These are phyloP conservation scores for Pantherophis guttatus DNA, from an alignment of 2,113 vertebrate species.

Conservation along the genomic window DNA sequence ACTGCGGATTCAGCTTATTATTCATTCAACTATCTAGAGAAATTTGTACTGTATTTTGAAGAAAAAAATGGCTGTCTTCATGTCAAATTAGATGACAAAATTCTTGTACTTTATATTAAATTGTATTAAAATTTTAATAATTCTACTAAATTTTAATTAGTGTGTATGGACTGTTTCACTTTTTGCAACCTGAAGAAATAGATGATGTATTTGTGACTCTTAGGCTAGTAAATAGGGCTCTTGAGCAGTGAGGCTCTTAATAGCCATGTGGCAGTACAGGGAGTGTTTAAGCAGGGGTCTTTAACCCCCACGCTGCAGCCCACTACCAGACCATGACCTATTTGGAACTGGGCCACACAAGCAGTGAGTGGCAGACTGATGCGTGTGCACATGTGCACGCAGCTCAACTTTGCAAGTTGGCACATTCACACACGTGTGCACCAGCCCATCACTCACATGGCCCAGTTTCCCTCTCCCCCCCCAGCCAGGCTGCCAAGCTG, in stretches of 20 bases:
- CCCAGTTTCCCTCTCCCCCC: not conserved
- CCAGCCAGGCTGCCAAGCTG: not conserved
- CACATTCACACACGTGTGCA: not conserved
- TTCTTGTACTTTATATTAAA: not conserved
- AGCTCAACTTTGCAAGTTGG: not conserved
- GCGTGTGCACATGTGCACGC: accelerated
- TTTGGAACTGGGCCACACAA: not conserved
- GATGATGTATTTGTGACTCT: not conserved
- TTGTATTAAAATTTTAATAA: not conserved
- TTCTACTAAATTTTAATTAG: not conserved
- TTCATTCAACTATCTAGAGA: not conserved
- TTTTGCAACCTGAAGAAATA: not conserved
- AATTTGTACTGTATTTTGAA: not conserved
- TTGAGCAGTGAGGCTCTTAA: not conserved
- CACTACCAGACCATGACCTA: not conserved
- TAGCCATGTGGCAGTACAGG: not conserved
- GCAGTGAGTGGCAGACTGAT: too few species aligned
- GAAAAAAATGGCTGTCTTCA: not conserved
- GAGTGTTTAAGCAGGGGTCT: not conserved
- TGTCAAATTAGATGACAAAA: not conserved
- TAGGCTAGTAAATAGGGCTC: not conserved
- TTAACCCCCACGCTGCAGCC: too few species aligned
- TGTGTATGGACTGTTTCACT: not conserved
- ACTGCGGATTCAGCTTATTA: not conserved
- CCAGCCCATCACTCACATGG: not conserved